phyloP scores from a whole-genome alignment of 2,888 invertebrate species.

The Galerucella calmariensis region DNA sequence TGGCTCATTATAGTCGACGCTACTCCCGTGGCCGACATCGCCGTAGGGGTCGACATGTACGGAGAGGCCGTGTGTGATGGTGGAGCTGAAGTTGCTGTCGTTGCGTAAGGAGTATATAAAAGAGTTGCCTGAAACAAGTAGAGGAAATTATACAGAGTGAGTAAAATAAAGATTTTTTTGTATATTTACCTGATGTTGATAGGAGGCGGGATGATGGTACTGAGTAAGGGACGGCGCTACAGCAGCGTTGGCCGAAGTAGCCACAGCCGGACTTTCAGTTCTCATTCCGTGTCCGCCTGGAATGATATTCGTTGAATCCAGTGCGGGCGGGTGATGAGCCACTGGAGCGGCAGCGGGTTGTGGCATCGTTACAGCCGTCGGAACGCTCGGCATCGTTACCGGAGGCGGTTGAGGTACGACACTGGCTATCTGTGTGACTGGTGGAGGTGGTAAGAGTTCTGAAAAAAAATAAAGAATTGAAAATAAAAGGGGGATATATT shows the following conservation, averaged over 20 bases:
- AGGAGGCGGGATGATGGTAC: slow-evolving; percentile 56
- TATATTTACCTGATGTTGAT: slow-evolving; percentile 34
- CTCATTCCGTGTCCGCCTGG: slow-evolving; percentile 59
- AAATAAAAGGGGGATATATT: neutral
- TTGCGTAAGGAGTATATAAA: slow-evolving; percentile 83
- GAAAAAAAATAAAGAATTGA: slow-evolving; percentile 28
- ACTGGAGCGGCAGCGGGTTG: slow-evolving; percentile 68
- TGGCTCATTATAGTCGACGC: slow-evolving; percentile 19
- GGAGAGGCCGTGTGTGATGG: slow-evolving; percentile 70
- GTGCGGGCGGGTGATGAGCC: slow-evolving; percentile 55
- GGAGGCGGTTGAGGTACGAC: slow-evolving; percentile 50
- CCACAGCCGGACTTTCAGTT: slow-evolving; percentile 69
- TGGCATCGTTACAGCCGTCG: slow-evolving; percentile 64
- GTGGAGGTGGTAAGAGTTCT: slow-evolving; percentile 44
- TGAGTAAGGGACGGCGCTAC: slow-evolving; percentile 68
- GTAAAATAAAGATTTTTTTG: neutral
- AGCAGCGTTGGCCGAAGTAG: slow-evolving; percentile 65
- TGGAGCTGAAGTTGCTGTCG: slow-evolving; percentile 70
- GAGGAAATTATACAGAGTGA: neutral
- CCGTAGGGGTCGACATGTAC: slow-evolving; percentile 29
- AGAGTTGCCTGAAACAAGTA: slow-evolving; percentile 67
- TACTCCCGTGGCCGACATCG: slow-evolving; percentile 21
- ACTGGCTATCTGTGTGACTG: slow-evolving; percentile 46
- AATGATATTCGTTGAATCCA: slow-evolving; percentile 53
- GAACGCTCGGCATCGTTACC: slow-evolving; percentile 54